Evolutionary conservation across 1,140 invertebrate genomes (phyloP), one percentile per base, ranked within the genome.

Genomic region (Pinna nobilis): DNA sequence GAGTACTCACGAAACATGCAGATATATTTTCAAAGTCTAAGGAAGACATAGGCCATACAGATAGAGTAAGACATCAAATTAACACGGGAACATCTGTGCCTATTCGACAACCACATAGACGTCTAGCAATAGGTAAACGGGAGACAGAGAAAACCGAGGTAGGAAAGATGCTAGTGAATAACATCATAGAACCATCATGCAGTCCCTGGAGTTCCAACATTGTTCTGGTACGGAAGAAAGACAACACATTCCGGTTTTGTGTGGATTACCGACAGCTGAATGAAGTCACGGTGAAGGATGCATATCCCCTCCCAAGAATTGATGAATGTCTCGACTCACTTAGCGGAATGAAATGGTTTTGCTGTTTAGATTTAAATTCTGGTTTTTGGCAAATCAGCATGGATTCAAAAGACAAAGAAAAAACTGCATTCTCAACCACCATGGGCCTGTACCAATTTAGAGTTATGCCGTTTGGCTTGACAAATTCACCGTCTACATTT

Each of bases 241-340:
- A 79, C 89, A 44, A 87, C 84, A 18, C 5, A 6, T 51, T 23
- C 4, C 23, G 69, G 3, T 59, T 67, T 61, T 67, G 74, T 63
- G 49, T 76, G 11, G 74, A 72, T 53, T 76, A 61, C 33, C 30
- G 60, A 15, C 18, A 32, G 18, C n/a, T 71, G 32, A 70, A 70
- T 51, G 50, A 57, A 4, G 39, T 71, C 3, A 71, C 50, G 2
- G 15, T 2, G 2, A 2, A 18, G 2, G 20, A 20, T 47, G 44
- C 6, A 15, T 20, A 15, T 0, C 44, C 44, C 44, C 20, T 47
- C 15, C 6, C 44, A 18, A 15, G 44, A 15, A 47, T 47, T 4
- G 44, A 47, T 47, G 49, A 4, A 51, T 51, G 18, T 25, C 49
- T 51, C 13, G 18, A 4, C 28, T 51, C 49, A 18, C 28, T 51